Conservation (phyloP, 2,888 invertebrate genomes). For the Pardosa pseudoannulata region DNA sequence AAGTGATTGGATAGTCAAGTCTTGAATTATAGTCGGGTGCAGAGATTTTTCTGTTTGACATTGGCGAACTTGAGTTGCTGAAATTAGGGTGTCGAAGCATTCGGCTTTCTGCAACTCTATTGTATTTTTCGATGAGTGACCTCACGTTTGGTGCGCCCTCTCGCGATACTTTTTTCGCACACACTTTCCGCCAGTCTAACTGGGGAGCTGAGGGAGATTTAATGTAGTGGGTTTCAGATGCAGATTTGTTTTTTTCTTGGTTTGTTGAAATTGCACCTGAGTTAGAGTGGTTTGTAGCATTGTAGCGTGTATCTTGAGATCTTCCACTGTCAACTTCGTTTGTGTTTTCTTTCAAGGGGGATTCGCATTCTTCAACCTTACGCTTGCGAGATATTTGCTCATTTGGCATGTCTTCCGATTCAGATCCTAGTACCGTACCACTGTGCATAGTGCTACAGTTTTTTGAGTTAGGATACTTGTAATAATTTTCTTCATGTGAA, state of each 20-base stretch:
- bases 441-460: too few relatives aligned
- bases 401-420: neutral
- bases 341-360: neutral
- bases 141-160: constrained; percentile 58
- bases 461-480: too few relatives aligned
- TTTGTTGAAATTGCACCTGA: too few relatives aligned
- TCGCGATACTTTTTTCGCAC: constrained; percentile 52
- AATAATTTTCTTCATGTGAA: too few relatives aligned
- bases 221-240: constrained; percentile 10
- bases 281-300: too few relatives aligned
- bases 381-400: constrained; percentile 24
- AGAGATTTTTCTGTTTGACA: constrained; percentile 46
- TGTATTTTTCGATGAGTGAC: constrained; percentile 62
- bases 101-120: constrained; percentile 56
- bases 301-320: neutral
- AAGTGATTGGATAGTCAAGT: neutral
- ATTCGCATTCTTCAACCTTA: constrained; percentile 5
- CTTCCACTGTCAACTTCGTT: neutral
- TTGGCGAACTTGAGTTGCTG: constrained; percentile 43
- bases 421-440: too few relatives aligned
- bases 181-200: constrained; percentile 57
- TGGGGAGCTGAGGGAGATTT: constrained; percentile 67
- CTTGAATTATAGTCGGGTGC: neutral
- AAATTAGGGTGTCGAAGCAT: constrained; percentile 12
- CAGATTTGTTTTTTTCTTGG: neutral